These are phyloP conservation scores for Eupithecia vulgata DNA, from an alignment of 2,888 invertebrate species.

Conservation along the genomic window DNA sequence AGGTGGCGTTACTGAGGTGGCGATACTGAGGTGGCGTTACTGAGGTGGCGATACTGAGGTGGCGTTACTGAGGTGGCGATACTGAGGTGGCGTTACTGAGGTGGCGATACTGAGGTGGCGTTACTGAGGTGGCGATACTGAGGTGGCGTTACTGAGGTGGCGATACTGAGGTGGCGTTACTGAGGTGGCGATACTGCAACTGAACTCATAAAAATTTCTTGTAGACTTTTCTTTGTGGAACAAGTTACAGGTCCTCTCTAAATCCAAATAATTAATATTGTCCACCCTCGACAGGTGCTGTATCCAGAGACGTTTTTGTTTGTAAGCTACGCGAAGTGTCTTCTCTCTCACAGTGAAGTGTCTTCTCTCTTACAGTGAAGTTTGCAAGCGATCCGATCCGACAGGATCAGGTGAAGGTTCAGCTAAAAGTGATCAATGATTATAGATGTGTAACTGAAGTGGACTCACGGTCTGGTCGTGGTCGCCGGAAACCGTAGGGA, in stretches of 20 bases:
- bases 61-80: too few relatives aligned
- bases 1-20: too few relatives aligned
- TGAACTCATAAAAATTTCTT: neutral
- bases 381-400: neutral
- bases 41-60: too few relatives aligned
- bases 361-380: neutral
- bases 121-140: too few relatives aligned
- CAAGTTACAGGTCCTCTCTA: neutral
- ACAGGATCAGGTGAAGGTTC: neutral
- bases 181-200: too few relatives aligned
- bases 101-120: too few relatives aligned
- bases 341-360: slow-evolving; percentile 1
- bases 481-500: neutral
- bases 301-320: neutral
- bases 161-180: too few relatives aligned
- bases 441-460: neutral
- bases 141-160: too few relatives aligned
- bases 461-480: neutral
- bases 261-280: neutral
- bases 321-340: neutral
- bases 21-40: too few relatives aligned
- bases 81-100: too few relatives aligned
- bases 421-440: neutral
- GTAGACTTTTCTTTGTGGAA: neutral
- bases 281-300: neutral